phyloP scores from a whole-genome alignment of 2,113 vertebrate species.

The Melanostigma gelatinosum region DNA sequence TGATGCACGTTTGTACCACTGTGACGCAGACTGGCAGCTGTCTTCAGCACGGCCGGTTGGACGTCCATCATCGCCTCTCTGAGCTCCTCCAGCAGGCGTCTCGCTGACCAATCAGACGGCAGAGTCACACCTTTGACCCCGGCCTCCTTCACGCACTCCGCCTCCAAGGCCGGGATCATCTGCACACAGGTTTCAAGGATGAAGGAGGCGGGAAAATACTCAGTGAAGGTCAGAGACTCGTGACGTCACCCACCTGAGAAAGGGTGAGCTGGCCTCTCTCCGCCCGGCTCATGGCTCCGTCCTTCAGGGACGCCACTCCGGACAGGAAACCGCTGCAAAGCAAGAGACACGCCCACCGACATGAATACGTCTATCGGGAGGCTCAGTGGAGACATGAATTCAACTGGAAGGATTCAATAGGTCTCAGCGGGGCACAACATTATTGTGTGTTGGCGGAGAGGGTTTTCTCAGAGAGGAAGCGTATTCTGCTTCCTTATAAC shows the following conservation, averaged over 20 bases:
- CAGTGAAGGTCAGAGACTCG: neutral
- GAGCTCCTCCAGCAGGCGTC: slow-evolving; percentile 66
- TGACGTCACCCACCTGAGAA: slow-evolving; percentile 53
- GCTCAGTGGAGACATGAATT: neutral
- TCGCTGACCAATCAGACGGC: slow-evolving; percentile 77
- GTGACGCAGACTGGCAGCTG: slow-evolving; percentile 73
- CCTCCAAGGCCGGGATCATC: slow-evolving; percentile 82
- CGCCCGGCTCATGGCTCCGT: slow-evolving; percentile 44
- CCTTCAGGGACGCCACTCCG: slow-evolving; percentile 4
- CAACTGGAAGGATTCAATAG: no score
- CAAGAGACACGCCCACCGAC: neutral
- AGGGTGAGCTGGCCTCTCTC: slow-evolving; percentile 50
- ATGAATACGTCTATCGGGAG: neutral
- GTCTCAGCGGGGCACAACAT: no score
- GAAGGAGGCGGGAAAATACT: neutral
- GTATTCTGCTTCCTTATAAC: no score
- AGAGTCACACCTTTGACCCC: neutral
- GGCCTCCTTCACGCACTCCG: slow-evolving; percentile 70
- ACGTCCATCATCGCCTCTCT: slow-evolving; percentile 52
- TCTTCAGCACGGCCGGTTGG: slow-evolving; percentile 74
- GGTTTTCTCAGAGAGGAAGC: no score
- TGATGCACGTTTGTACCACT: slow-evolving; percentile 72
- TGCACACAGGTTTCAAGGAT: slow-evolving; percentile 48
- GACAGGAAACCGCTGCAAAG: slow-evolving; percentile 58
- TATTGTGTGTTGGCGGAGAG: no score